These are phyloP conservation scores for Drosophila peninsularis DNA, from an alignment of 2,888 invertebrate species.

Conservation along the genomic window DNA sequence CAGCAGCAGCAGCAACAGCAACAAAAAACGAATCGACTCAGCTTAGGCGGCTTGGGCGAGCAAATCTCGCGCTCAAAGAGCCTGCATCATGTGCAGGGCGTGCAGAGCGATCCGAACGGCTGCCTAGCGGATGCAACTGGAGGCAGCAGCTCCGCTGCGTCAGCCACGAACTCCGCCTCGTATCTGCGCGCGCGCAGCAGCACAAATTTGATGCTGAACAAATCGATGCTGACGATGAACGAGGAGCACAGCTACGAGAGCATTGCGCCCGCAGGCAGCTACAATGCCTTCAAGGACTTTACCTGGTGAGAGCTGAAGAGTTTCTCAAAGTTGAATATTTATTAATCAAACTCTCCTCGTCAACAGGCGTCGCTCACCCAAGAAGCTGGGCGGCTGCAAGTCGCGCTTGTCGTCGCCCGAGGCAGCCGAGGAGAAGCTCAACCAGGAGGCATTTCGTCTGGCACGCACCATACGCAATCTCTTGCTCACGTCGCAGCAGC, in stretches of 20 bases:
- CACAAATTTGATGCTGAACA: conserved; percentile 80
- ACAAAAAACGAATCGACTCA: conserved; percentile 52
- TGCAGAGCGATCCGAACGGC: conserved; percentile 58
- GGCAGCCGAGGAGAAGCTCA: conserved; percentile 88
- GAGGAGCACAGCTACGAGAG: conserved; percentile 71
- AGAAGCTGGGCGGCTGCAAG: conserved; percentile 86
- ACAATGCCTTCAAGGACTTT: conserved; percentile 86
- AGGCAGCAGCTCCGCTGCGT: conserved; percentile 37
- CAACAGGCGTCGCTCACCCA: conserved; percentile 83
- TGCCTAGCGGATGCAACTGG: conserved; percentile 15
- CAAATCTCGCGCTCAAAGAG: conserved; percentile 85
- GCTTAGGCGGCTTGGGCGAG: conserved; percentile 63
- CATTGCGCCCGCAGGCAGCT: conserved; percentile 80
- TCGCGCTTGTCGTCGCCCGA: conserved; percentile 86
- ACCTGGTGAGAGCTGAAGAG: conserved; percentile 85
- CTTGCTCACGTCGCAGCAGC: conserved; percentile 87
- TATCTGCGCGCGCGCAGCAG: conserved; percentile 83
- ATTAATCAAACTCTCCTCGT: neutral
- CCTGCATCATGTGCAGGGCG: conserved; percentile 82
- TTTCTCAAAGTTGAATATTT: neutral
- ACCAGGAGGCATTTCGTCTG: conserved; percentile 88
- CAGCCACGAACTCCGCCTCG: conserved; percentile 35
- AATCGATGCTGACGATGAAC: conserved; percentile 66
- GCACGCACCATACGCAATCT: conserved; percentile 88
- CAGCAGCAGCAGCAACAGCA: conserved; percentile 50